A percentile compares a stretch with the other conserved stretches of the same genome.
Evolutionary conservation across 2,113 vertebrate genomes (phyloP).

Genomic region (Euleptes europaea): DNA sequence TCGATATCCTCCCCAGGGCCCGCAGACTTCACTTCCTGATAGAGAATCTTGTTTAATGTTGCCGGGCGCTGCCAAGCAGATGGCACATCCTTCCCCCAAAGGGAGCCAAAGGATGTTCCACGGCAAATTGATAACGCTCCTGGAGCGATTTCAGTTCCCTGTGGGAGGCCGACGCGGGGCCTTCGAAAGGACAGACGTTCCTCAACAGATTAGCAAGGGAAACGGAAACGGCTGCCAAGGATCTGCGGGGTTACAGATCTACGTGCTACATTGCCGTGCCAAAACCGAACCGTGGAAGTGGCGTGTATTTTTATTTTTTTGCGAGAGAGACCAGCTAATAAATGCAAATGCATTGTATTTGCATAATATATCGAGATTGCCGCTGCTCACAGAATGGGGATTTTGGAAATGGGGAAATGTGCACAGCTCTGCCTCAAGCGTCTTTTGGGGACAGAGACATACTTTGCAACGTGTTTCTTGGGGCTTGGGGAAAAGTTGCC

Average conservation of each 20-base stretch:
- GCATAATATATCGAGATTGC: not conserved
- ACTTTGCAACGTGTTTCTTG: not conserved
- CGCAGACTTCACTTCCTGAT: not conserved
- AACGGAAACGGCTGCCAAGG: constrained; percentile 7
- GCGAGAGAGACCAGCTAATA: not conserved
- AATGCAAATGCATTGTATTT: not conserved
- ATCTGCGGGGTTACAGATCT: not conserved
- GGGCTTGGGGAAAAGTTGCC: not conserved
- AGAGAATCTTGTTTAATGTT: not conserved
- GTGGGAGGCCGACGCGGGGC: constrained; percentile 16
- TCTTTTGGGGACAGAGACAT: not conserved
- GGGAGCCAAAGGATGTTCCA: not conserved
- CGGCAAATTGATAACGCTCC: constrained; percentile 2
- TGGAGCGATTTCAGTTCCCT: constrained; percentile 8
- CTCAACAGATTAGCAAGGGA: constrained; percentile 15
- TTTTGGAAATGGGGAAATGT: not conserved
- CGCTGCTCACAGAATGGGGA: not conserved
- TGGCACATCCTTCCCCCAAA: constrained; percentile 2
- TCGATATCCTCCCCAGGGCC: not conserved
- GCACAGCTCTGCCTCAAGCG: not conserved
- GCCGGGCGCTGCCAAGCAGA: constrained; percentile 1
- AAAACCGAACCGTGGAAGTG: not conserved
- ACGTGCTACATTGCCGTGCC: not conserved
- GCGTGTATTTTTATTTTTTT: not conserved
- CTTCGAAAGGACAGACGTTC: constrained; percentile 20